Evolutionary conservation across 2,888 invertebrate species (phyloP).

Genomic region (Melanostoma mellinum): DNA sequence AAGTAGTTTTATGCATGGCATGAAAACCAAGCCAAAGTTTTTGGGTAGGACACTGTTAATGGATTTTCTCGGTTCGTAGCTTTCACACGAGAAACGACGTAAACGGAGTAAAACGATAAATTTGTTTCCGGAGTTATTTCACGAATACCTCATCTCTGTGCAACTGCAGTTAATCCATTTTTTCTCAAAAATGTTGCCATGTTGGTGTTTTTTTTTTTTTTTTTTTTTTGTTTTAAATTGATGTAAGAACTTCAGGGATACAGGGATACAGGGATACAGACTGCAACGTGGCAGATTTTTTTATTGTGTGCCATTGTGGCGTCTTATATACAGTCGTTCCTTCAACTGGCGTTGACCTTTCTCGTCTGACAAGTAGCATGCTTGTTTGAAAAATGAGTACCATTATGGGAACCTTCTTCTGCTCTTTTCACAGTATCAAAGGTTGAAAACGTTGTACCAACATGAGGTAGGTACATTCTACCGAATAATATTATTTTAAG

Average conservation of each 20-base stretch:
- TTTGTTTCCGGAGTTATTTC: conserved; percentile 59
- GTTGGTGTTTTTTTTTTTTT: conserved; percentile 40
- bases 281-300: conserved; percentile 64
- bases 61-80: conserved; percentile 53
- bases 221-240: conserved; percentile 12
- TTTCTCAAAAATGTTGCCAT: conserved; percentile 51
- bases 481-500: conserved; percentile 61
- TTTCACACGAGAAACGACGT: conserved; percentile 39
- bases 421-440: conserved; percentile 15
- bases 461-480: not conserved
- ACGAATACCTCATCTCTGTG: conserved; percentile 42
- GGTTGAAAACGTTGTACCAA: conserved; percentile 36
- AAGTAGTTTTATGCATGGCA: conserved; percentile 68
- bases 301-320: conserved; percentile 56
- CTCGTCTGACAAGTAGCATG: conserved; percentile 50
- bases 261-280: conserved; percentile 29
- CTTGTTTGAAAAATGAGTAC: conserved; percentile 61
- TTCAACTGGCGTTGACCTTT: conserved; percentile 60
- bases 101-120: conserved; percentile 64
- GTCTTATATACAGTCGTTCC: conserved; percentile 46
- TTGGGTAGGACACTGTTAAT: conserved; percentile 26
- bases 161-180: conserved; percentile 62
- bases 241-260: conserved; percentile 37
- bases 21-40: conserved; percentile 16
- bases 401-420: conserved; percentile 40